These are phyloP conservation scores for Calycopis cecrops DNA, from an alignment of 1,140 invertebrate genomes.

Conservation along the genomic window DNA sequence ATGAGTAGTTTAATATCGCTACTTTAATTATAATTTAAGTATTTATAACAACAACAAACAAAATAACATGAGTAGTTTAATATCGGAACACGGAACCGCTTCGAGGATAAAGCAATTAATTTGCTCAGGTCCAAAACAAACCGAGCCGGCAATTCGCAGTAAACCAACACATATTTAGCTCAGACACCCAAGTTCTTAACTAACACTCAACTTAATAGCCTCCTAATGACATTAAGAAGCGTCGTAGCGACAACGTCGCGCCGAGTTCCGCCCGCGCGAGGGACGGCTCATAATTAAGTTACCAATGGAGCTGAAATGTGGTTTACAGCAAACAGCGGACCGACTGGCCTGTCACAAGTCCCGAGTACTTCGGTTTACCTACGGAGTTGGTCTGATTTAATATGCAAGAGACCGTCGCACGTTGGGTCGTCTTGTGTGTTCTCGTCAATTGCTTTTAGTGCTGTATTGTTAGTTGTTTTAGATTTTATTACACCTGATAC, in stretches of 20 bases:
- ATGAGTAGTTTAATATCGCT: too few relatives aligned
- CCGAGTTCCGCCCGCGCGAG: slow-evolving; percentile 28
- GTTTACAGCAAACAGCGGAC: slow-evolving; percentile 44
- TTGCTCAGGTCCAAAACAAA: slow-evolving; percentile 25
- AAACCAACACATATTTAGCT: slow-evolving; percentile 30
- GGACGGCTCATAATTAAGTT: slow-evolving; percentile 44
- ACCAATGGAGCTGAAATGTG: slow-evolving; percentile 50
- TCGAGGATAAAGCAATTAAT: slow-evolving; percentile 11
- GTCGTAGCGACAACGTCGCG: slow-evolving; percentile 36
- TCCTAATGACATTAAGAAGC: slow-evolving; percentile 44
- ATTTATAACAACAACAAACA: too few relatives aligned
- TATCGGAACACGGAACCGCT: neutral
- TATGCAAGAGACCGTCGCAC: slow-evolving; percentile 31
- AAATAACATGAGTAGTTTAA: too few relatives aligned
- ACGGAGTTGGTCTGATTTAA: slow-evolving; percentile 33
- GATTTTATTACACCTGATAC: too few relatives aligned
- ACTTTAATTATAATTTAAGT: too few relatives aligned
- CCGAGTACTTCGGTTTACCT: slow-evolving; percentile 14
- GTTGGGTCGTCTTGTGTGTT: slow-evolving; percentile 21
- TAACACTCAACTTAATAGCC: slow-evolving; percentile 41
- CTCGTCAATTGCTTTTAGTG: slow-evolving; percentile 28
- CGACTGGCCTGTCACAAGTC: slow-evolving; percentile 35
- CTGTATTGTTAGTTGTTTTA: neutral
- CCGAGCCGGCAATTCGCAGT: slow-evolving; percentile 18
- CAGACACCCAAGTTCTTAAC: slow-evolving; percentile 24